Evolutionary conservation across 2,113 vertebrate genomes (phyloP).

Genomic region (Ophiodon elongatus): DNA sequence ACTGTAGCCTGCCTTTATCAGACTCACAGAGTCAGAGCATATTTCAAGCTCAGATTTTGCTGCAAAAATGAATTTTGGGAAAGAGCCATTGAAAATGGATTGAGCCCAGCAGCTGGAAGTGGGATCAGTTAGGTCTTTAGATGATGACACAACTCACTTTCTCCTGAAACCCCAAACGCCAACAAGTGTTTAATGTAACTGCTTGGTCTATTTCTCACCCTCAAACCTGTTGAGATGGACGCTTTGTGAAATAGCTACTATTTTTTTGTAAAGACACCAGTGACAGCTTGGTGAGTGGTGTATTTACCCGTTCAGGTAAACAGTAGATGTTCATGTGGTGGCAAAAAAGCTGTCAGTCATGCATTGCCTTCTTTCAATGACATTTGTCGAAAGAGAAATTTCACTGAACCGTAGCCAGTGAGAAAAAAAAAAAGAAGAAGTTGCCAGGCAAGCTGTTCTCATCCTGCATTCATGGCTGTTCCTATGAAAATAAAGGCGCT

Average conservation of each 20-base stretch:
- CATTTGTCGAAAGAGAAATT: neutral
- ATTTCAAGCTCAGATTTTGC: too few relatives aligned
- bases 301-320: neutral
- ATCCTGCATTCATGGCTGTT: too few relatives aligned
- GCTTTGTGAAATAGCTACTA: neutral
- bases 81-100: neutral
- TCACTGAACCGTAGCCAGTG: neutral
- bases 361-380: neutral
- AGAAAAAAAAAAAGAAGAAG: neutral
- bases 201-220: neutral
- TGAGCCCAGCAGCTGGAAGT: neutral
- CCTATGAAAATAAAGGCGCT: too few relatives aligned
- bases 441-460: neutral
- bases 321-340: neutral
- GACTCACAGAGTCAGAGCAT: neutral
- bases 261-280: neutral
- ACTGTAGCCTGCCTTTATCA: neutral
- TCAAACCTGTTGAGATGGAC: neutral
- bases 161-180: neutral
- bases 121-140: constrained; percentile 2
- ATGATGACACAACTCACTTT: neutral
- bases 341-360: neutral
- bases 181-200: neutral
- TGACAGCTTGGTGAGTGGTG: neutral
- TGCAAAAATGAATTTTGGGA: neutral